Evolutionary conservation across 1,140 invertebrate genomes (phyloP), one percentile per base, ranked within the genome.

Genomic region (Drosophila seguyi): DNA sequence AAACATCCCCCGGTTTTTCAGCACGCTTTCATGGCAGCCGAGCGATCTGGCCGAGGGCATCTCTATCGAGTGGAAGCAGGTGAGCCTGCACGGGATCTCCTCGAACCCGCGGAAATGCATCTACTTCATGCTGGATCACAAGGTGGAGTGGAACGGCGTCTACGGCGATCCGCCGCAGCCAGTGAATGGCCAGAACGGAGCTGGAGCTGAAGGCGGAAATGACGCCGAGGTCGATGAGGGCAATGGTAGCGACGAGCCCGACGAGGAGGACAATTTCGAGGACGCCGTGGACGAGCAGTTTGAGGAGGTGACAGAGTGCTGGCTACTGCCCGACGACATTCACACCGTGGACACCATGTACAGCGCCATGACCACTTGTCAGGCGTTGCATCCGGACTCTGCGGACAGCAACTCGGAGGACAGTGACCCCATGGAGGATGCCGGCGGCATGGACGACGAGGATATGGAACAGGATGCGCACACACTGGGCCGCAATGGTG

Each of bases 51-150:
- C 61, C 4, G 90, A 92, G 4, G 91, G 91, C 1, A 91, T 92
- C 13, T 92, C 90, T 4, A 90, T 92, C 25, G 68, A 80, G 14
- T 92, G 91, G 91, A 90, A 90, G 47, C 83, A 92, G 45, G 91
- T 92, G 0, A 90, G 91, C 44, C 71, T 92, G 8, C 91, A 92
- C 59, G 91, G 90, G 10, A 91, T 92, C 47, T 81, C 91, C 0
- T 72, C 87, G 13, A 85, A 81, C 41, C 91, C 91, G 27, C 59
- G 67, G 0, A 92, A 92, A 55, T 92, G 91, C 50, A 92, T 92
- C 74, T 92, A 92, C 53, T 92, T 92, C 38, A 92, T 92, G 87
- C 50, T 92, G 34, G 91, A 92, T 57, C 84, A 91, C 42, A 82
- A 91, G 71, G 77, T 92, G 13, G 71, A 79, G 29, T 92, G 91